Evolutionary conservation across 2,797 vertebrate genomes (phyloP).

Genomic region (Erpetoichthys calabaricus): DNA sequence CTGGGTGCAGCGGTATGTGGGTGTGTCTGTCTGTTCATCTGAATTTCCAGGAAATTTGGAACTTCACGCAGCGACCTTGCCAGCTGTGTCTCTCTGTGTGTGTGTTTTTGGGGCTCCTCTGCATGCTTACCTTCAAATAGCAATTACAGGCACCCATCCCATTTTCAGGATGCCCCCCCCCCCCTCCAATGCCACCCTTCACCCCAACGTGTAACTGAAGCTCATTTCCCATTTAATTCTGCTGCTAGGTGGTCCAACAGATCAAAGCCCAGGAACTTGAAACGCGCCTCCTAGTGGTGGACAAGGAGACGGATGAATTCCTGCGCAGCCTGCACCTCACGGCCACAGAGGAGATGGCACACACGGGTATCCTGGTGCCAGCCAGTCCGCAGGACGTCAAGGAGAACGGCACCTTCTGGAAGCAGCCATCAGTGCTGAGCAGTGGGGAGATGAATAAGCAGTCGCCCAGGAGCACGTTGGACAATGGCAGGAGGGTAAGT

Average conservation of each 20-base stretch:
- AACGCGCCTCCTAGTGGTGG: conserved; percentile 75
- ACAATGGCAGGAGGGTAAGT: conserved; percentile 69
- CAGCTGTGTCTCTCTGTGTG: no score
- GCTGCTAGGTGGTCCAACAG: conserved; percentile 69
- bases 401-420: conserved; percentile 53
- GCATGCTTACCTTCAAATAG: no score
- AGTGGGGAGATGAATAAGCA: conserved; percentile 45
- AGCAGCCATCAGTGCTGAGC: conserved; percentile 40
- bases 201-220: no score
- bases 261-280: conserved; percentile 69
- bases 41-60: no score
- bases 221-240: neutral
- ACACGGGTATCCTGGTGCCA: conserved; percentile 42
- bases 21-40: no score
- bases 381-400: conserved; percentile 34
- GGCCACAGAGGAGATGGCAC: conserved; percentile 64
- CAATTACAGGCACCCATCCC: no score
- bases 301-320: conserved; percentile 72
- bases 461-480: conserved; percentile 53
- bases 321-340: conserved; percentile 53
- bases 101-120: no score
- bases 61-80: no score
- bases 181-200: no score
- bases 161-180: no score
- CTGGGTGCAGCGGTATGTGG: no score